A percentile compares a stretch with the other conserved stretches of the same genome.
Evolutionary conservation across 2,113 vertebrate species (phyloP).

Genomic region (Eurystomus gularis): DNA sequence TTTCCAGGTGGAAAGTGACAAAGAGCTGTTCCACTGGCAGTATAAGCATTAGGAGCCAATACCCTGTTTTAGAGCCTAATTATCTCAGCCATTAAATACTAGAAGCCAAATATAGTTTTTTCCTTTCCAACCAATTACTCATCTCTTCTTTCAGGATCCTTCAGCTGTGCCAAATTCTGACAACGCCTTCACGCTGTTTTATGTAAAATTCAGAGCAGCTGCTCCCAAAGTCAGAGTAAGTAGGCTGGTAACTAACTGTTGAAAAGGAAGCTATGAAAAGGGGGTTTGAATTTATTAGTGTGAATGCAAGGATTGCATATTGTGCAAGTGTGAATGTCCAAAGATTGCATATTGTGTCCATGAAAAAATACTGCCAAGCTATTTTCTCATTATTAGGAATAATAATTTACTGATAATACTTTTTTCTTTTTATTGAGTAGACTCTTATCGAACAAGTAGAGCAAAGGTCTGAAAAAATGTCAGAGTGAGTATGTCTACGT

Average conservation of each 20-base stretch:
- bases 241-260: background rate
- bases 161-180: constrained; percentile 86
- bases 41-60: background rate
- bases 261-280: background rate
- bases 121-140: constrained; percentile 24
- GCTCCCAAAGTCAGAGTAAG: constrained; percentile 97
- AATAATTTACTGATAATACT: background rate
- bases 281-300: background rate
- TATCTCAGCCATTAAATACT: background rate
- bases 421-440: constrained; percentile 67
- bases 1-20: background rate
- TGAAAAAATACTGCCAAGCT: background rate
- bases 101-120: background rate
- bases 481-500: constrained; percentile 86
- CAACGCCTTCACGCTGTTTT: constrained; percentile 96
- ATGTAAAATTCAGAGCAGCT: constrained; percentile 94
- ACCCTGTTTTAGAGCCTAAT: background rate
- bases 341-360: background rate
- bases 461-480: constrained; percentile 89
- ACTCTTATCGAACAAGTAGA: constrained; percentile 96
- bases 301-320: background rate
- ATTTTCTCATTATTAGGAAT: background rate
- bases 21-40: background rate
- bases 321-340: background rate
- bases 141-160: constrained; percentile 82